These are phyloP conservation scores for Dryobates pubescens DNA, from an alignment of 2,797 vertebrate genomes.

Conservation along the genomic window DNA sequence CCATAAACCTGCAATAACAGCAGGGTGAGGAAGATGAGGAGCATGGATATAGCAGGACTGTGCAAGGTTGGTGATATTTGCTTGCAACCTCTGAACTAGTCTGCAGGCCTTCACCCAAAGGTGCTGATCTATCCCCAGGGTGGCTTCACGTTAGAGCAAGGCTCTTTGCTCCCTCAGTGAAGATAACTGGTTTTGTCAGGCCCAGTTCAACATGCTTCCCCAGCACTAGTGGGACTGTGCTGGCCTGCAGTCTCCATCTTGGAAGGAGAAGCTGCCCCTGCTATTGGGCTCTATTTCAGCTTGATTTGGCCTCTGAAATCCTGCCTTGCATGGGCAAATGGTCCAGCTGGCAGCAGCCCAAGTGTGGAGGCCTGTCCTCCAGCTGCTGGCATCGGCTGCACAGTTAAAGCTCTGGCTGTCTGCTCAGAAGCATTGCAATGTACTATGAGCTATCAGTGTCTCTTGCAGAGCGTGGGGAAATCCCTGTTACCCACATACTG, in stretches of 20 bases:
- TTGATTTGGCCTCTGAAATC: neutral
- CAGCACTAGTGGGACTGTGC: neutral
- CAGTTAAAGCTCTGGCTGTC: neutral
- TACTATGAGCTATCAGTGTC: neutral
- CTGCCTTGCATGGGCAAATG: neutral
- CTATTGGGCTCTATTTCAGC: neutral
- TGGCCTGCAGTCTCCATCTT: neutral
- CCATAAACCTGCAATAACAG: neutral
- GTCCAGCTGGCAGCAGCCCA: neutral
- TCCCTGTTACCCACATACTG: rapidly evolving
- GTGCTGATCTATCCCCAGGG: neutral
- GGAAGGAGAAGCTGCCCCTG: neutral
- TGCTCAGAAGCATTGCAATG: neutral
- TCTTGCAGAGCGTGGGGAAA: neutral
- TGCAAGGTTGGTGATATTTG: neutral
- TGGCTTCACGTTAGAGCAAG: neutral
- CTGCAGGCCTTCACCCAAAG: neutral
- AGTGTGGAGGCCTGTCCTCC: neutral
- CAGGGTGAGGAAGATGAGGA: neutral
- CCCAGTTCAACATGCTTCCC: neutral
- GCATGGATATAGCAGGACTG: rapidly evolving
- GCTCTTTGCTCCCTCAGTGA: neutral
- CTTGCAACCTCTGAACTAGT: neutral
- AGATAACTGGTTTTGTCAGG: neutral
- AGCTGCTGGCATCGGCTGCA: neutral